Percentiles rank a stretch among this genome's conserved stretches.
Conservation (phyloP, 2,113 vertebrate species). For the Bufo gargarizans region DNA sequence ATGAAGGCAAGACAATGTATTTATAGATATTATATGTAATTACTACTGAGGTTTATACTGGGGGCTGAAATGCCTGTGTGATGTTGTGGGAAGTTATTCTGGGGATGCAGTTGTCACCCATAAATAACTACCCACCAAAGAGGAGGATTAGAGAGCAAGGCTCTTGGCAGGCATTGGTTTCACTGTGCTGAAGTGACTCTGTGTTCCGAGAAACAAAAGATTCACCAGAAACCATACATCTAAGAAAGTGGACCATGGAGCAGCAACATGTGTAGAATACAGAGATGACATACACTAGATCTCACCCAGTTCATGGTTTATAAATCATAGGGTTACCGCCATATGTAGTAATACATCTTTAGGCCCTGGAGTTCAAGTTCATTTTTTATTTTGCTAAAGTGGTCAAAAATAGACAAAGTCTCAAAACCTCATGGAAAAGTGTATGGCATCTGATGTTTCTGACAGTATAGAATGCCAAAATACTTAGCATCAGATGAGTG, state of each 20-base stretch:
- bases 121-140: constrained; percentile 10
- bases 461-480: background rate
- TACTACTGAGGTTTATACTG: background rate
- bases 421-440: background rate
- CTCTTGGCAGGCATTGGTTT: background rate
- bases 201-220: background rate
- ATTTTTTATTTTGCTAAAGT: background rate
- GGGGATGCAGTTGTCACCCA: constrained; percentile 30
- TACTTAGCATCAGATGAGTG: background rate
- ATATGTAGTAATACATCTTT: background rate
- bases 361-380: background rate
- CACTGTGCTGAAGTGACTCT: background rate
- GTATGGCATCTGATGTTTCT: background rate
- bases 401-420: background rate
- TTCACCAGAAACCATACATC: background rate
- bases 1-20: background rate
- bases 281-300: background rate
- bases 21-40: background rate
- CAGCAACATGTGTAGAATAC: background rate
- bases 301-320: background rate
- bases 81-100: constrained; percentile 33
- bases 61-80: background rate
- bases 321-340: background rate
- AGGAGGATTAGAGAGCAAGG: constrained; percentile 1
- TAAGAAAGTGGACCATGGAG: background rate